phyloP scores from a whole-genome alignment of 2,888 invertebrate genomes.

The Chaetoderma sp. region DNA sequence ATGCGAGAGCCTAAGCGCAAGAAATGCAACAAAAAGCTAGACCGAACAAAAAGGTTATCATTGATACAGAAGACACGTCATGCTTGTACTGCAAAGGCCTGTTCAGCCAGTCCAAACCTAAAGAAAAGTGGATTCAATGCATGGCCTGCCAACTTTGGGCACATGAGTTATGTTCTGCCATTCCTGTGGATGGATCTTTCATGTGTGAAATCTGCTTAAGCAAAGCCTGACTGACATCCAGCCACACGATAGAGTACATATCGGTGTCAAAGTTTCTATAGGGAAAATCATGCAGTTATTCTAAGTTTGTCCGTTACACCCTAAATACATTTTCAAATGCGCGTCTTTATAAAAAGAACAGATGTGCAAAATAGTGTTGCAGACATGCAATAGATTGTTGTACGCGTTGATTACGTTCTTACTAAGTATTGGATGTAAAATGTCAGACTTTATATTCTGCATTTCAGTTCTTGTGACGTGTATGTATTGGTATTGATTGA shows the following conservation, averaged over 20 bases:
- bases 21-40: too few species aligned
- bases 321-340: background rate
- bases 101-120: background rate
- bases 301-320: too few species aligned
- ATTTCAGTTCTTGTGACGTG: too few species aligned
- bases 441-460: too few species aligned
- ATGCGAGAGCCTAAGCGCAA: too few species aligned
- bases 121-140: background rate
- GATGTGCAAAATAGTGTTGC: background rate
- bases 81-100: background rate
- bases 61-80: background rate
- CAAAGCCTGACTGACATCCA: background rate
- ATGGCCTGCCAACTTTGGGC: background rate
- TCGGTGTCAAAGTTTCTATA: too few species aligned
- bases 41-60: too few species aligned
- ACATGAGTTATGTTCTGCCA: conserved; percentile 2
- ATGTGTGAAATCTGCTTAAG: background rate
- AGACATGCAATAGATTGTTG: background rate
- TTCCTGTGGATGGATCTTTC: background rate
- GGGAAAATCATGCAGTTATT: too few species aligned
- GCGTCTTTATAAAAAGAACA: background rate
- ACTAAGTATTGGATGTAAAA: too few species aligned
- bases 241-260: too few species aligned
- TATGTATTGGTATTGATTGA: too few species aligned
- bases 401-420: too few species aligned